Base-by-base conservation (phyloP, 2,113 vertebrate species). In the Laterallus jamaicensis region DNA sequence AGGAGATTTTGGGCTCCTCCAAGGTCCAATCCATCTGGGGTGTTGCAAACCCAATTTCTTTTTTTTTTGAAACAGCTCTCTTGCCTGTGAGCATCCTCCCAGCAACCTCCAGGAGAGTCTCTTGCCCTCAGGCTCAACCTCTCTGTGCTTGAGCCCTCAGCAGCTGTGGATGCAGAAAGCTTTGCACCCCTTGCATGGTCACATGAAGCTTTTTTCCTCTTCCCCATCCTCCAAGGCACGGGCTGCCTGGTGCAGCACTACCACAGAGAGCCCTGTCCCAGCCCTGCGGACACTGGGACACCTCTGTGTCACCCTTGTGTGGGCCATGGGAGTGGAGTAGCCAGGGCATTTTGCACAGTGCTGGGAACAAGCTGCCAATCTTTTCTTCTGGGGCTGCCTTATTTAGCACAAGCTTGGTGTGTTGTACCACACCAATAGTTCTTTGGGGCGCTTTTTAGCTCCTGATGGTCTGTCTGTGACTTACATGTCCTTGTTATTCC, bases 111-210 rank as follows among this genome's bases (percentile, higher is more conserved):
- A 2, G 4, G 28, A 35, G 39, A 66, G 54, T n/a, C n/a, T 55
- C 25, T 63, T 62, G 26, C 47, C 47, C 31, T 40, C 55, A 39
- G 29, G 39, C n/a, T 88, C 10, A 24, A 7, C 21, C n/a, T 55
- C 40, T 21, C 56, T 35, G 28, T 3, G 1, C 21, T 10, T 17
- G 24, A 47, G 63, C 28, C 7, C 55, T 50, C 7, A 2, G 62
- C 47, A 31, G 22, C 35, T 68, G 39, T 0, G 1, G 71, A 8
- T 44, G 20, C 1, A 0, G 9, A 39, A 55, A 56, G 29, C 5
- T 62, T 7, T 55, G 29, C 31, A 21, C 19, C 0, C 0, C 58
- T 66, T 1, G 0, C 44, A 8, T 0, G 1, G n/a, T 19, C 21
- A 54, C 28, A 4, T 5, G 3, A 29, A 74, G n/a, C 15, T 21